Evolutionary conservation across 1,140 invertebrate genomes (phyloP).

Genomic region (Habropoda laboriosa): DNA sequence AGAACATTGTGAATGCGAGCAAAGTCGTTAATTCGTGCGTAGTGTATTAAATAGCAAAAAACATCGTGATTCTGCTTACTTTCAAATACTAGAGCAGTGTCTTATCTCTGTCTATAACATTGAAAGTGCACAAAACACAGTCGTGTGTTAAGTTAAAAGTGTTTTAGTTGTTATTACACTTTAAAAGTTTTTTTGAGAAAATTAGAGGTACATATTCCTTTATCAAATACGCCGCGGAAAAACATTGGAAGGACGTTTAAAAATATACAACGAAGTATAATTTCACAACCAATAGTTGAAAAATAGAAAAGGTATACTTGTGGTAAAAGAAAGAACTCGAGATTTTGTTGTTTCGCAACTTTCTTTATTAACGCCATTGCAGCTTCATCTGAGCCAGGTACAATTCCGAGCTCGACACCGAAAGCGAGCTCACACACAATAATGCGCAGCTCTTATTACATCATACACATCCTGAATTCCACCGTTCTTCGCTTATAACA

Average conservation of each 20-base stretch:
- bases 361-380: constrained; percentile 75
- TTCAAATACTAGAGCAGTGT: no score
- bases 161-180: no score
- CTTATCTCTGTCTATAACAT: no score
- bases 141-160: no score
- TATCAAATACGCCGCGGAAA: no score
- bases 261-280: not conserved
- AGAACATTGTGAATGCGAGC: no score
- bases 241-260: not conserved
- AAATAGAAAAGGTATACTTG: not conserved
- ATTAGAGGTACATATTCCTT: no score
- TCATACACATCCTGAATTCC: constrained; percentile 39
- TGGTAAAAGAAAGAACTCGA: not conserved
- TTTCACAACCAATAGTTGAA: not conserved
- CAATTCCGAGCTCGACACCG: constrained; percentile 74
- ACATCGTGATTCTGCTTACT: no score
- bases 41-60: no score
- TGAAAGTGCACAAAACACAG: no score
- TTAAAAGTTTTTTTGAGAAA: no score
- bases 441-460: constrained; percentile 53
- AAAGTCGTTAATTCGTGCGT: no score
- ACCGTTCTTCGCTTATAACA: constrained; percentile 21
- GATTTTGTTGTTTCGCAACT: constrained; percentile 46
- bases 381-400: constrained; percentile 76
- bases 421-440: constrained; percentile 72